Evolutionary conservation across 1,140 invertebrate species (phyloP).

Genomic region (Gryllus bimaculatus): DNA sequence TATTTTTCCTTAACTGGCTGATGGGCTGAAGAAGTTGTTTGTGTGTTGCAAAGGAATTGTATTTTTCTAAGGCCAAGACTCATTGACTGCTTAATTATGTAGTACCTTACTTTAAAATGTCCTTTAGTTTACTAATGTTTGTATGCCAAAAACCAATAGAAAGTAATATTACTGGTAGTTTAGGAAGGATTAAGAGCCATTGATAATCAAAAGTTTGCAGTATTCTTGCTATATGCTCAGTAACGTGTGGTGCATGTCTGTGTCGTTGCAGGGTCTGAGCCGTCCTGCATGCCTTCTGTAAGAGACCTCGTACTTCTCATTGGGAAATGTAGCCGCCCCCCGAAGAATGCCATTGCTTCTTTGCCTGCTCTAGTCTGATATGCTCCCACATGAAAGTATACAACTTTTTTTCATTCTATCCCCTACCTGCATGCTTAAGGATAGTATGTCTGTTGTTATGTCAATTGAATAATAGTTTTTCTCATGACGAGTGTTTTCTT

Average conservation of each 20-base stretch:
- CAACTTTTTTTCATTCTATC: neutral
- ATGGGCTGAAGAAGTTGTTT: too few species aligned
- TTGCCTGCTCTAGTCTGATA: conserved; percentile 19
- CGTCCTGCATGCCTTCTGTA: conserved; percentile 43
- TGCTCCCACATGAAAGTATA: neutral
- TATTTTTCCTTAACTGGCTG: too few species aligned
- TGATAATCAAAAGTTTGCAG: conserved; percentile 1
- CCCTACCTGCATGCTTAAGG: neutral
- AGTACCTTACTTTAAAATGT: too few species aligned
- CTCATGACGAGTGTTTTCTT: too few species aligned
- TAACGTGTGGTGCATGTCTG: conserved; percentile 25
- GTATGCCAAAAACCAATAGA: too few species aligned
- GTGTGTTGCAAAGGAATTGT: too few species aligned
- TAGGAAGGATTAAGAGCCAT: too few species aligned
- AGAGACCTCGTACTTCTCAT: conserved; percentile 34
- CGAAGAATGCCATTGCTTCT: conserved; percentile 15
- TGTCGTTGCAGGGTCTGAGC: conserved; percentile 37
- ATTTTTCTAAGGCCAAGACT: too few species aligned
- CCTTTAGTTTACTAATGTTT: too few species aligned
- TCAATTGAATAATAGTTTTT: too few species aligned
- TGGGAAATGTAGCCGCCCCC: conserved; percentile 21
- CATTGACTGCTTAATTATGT: too few species aligned
- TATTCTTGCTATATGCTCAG: conserved; percentile 22
- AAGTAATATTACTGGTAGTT: too few species aligned
- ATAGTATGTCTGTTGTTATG: neutral